Conservation (phyloP, 2,113 vertebrate species). For the Cygnus atratus region DNA sequence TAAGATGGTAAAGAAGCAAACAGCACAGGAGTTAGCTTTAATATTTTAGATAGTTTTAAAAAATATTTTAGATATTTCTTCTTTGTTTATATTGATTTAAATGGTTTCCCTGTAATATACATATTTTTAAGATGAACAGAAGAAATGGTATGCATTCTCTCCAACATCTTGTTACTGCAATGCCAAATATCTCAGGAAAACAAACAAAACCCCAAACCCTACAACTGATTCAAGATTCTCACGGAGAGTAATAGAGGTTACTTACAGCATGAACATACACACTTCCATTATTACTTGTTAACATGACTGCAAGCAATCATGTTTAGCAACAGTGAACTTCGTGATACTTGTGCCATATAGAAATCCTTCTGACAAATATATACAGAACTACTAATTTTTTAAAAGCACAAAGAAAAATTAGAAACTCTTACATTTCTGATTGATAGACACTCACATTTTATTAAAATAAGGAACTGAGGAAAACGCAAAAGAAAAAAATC, state of each 20-base stretch:
- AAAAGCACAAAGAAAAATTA: not conserved
- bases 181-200: not conserved
- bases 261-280: not conserved
- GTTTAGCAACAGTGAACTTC: not conserved
- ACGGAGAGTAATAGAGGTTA: not conserved
- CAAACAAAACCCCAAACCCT: not conserved
- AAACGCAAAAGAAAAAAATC: not conserved
- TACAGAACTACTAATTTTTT: not conserved
- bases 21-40: rapidly evolving
- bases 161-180: not conserved
- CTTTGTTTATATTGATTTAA: not conserved
- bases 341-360: not conserved
- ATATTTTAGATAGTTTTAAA: not conserved
- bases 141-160: not conserved
- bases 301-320: not conserved
- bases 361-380: not conserved
- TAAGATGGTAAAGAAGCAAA: not conserved
- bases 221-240: not conserved
- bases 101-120: not conserved
- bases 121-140: not conserved
- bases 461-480: not conserved
- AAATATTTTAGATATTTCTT: not conserved
- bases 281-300: not conserved
- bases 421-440: not conserved
- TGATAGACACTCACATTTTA: not conserved